A percentile compares a stretch with the other conserved stretches of the same genome.
Conservation (phyloP, 2,888 invertebrate genomes). For the Lobophora halterata region DNA sequence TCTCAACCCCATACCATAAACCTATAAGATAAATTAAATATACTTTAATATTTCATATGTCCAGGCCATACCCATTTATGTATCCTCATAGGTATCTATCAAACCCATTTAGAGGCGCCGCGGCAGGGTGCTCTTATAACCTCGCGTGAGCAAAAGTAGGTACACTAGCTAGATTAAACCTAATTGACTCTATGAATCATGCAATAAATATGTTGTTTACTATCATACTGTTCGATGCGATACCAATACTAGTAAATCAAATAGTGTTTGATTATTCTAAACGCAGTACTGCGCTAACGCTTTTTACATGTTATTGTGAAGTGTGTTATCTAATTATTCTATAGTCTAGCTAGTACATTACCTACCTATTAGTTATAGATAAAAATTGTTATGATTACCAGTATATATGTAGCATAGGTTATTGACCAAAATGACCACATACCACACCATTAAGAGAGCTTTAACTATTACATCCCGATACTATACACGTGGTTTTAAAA, state of each 20-base stretch:
- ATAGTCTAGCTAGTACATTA: too few relatives aligned
- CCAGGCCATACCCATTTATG: not conserved
- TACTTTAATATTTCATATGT: not conserved
- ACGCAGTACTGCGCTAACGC: slow-evolving; percentile 14
- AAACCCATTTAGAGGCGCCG: slow-evolving; percentile 10
- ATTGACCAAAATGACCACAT: too few relatives aligned
- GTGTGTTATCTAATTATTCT: too few relatives aligned
- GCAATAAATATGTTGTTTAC: slow-evolving; percentile 30
- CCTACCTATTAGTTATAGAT: too few relatives aligned
- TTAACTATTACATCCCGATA: too few relatives aligned
- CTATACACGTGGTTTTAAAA: too few relatives aligned
- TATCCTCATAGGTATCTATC: slow-evolving; percentile 2
- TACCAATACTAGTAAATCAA: slow-evolving; percentile 17
- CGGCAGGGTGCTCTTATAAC: slow-evolving; percentile 18
- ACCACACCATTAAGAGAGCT: too few relatives aligned
- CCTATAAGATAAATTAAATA: too few relatives aligned
- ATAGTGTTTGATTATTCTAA: slow-evolving; percentile 13
- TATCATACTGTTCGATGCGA: slow-evolving; percentile 23
- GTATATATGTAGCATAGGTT: too few relatives aligned
- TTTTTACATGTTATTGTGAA: not conserved
- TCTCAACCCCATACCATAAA: too few relatives aligned
- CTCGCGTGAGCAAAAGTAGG: slow-evolving; percentile 22
- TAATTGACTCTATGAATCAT: slow-evolving; percentile 30
- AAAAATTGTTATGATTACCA: too few relatives aligned
- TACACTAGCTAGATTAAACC: slow-evolving; percentile 18